Conservation (phyloP, 2,888 invertebrate genomes). For the Drosophila lutescens region DNA sequence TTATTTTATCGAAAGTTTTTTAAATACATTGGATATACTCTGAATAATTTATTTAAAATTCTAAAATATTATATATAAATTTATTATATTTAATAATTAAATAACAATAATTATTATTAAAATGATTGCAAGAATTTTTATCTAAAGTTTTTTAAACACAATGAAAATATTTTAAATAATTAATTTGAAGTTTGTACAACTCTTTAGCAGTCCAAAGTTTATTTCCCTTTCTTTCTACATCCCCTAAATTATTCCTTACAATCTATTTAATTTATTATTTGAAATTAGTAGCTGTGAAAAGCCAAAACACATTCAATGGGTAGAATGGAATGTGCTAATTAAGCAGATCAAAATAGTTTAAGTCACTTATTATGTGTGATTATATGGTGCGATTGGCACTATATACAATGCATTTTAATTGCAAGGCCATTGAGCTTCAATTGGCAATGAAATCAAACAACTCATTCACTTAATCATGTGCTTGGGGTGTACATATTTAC, state of each 20-base stretch:
- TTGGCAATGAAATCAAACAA: conserved; percentile 52
- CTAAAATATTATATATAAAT: no score
- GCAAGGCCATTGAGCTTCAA: conserved; percentile 57
- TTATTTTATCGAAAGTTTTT: no score
- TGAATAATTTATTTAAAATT: no score
- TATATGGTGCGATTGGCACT: not conserved
- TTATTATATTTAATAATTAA: no score
- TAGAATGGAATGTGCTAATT: conserved; percentile 6
- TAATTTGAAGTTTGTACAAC: no score
- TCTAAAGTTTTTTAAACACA: no score
- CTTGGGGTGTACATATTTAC: conserved; percentile 2
- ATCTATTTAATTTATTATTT: not conserved
- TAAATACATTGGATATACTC: no score
- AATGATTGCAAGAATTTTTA: no score
- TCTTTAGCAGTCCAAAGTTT: no score
- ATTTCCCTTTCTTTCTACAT: not conserved
- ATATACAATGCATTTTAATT: conserved; percentile 22
- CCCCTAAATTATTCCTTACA: not conserved
- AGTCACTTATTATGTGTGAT: conserved; percentile 11
- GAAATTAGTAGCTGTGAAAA: not conserved
- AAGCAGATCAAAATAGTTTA: conserved; percentile 11
- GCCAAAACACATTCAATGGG: not conserved
- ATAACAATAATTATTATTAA: no score
- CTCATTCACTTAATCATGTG: conserved; percentile 32
- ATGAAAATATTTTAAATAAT: no score